Evolutionary conservation across 2,888 invertebrate genomes (phyloP), one percentile per base, ranked within the genome.

Genomic region (Chymomyza amoena): DNA sequence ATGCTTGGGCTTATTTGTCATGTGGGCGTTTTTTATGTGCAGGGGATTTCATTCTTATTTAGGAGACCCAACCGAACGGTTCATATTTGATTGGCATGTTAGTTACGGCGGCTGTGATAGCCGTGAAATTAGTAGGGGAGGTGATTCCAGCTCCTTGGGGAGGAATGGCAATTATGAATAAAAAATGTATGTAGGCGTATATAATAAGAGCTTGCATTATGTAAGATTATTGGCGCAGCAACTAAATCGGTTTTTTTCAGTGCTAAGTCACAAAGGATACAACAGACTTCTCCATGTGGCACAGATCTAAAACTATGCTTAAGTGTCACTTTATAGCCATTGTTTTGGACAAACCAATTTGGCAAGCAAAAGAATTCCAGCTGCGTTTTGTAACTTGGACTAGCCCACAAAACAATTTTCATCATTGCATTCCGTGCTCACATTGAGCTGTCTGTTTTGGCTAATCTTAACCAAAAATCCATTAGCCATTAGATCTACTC

Each of bases 1-100:
- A 73, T 75, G 80, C 82, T 81, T 87, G 84, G 87, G 79, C 87
- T 83, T 83, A 79, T 83, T 87, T 83, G 87, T 79, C 80, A 79
- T 79, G 77, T 77, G 78, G 78, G 78, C 69, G 80, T 79, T 57
- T 71, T 78, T 78, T 78, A 78, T 79, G 77, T 64, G 71, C 77
- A 61, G 9, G 63, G 69, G 68, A 68, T 25, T 61, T 57, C 18
- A 45, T 20, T 18, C 5, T 18, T 20, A 4, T 61, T 20, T 61
- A n/a, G 62, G 52, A 15, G 50, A 65, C 10, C 28, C 54, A 7
- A 66, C 10, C 28, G 60, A 7, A 66, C 68, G 76, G 72, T 79
- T 77, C 73, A 69, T 84, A 65, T 81, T 83, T 83, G 82, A 83
- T 83, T 83, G 87, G 87, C 79, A 82, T 83, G 74, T 78, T 86